phyloP scores from a whole-genome alignment of 2,797 vertebrate species.

The Triplophysa yarkandensis region DNA sequence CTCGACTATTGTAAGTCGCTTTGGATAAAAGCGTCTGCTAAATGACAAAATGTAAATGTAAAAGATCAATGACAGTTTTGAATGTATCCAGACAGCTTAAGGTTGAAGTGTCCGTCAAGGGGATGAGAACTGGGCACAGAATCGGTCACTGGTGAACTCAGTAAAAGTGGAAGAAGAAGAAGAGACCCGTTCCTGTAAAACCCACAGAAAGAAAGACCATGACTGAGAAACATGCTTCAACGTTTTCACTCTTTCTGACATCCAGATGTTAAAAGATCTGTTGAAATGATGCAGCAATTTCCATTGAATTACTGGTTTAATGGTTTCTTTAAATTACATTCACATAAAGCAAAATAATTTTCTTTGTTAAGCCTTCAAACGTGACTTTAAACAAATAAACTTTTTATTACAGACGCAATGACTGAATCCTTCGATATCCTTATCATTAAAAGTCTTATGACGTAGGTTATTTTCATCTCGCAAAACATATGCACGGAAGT shows the following conservation, averaged over 20 bases:
- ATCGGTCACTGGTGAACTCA: constrained; percentile 46
- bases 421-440: too few relatives aligned
- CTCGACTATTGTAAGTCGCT: too few relatives aligned
- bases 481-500: background rate
- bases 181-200: constrained; percentile 52
- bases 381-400: too few relatives aligned
- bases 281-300: background rate
- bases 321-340: background rate
- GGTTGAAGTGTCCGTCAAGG: constrained; percentile 22
- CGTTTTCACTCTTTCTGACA: background rate
- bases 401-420: too few relatives aligned
- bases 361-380: too few relatives aligned
- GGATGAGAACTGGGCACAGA: constrained; percentile 49
- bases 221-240: background rate
- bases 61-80: too few relatives aligned
- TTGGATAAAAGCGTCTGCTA: too few relatives aligned
- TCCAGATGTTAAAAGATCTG: background rate
- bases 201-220: background rate
- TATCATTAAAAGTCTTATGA: too few relatives aligned
- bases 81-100: background rate
- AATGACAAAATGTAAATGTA: too few relatives aligned
- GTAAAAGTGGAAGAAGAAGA: constrained; percentile 45
- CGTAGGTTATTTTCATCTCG: background rate
- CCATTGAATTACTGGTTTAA: background rate
- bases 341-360: too few relatives aligned